These are phyloP conservation scores for Eustalomyia histrio DNA, from an alignment of 2,888 invertebrate genomes.

Conservation along the genomic window DNA sequence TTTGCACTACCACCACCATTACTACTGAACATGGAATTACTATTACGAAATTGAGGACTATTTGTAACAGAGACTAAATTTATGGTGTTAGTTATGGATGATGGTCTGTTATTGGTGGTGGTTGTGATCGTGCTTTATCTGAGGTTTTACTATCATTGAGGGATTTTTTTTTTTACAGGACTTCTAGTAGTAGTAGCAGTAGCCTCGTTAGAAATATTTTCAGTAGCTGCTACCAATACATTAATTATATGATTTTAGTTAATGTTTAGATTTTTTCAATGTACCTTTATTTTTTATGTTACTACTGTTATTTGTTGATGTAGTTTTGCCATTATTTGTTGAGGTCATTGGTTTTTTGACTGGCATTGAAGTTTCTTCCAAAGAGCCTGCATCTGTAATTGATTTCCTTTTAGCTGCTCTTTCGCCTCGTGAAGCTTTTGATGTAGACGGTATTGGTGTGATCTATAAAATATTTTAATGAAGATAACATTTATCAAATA, in stretches of 20 bases:
- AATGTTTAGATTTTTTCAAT: slow-evolving; percentile 56
- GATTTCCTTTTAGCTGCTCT: slow-evolving; percentile 73
- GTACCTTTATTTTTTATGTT: slow-evolving; percentile 62
- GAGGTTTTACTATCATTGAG: slow-evolving; percentile 50
- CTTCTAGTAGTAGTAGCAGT: slow-evolving; percentile 22
- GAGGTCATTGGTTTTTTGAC: slow-evolving; percentile 61
- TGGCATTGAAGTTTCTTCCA: slow-evolving; percentile 50
- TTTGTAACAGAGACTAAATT: slow-evolving; percentile 48
- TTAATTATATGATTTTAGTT: slow-evolving; percentile 49
- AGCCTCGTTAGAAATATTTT: slow-evolving; percentile 53
- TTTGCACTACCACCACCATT: slow-evolving; percentile 41
- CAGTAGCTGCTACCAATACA: slow-evolving; percentile 58
- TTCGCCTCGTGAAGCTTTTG: slow-evolving; percentile 70
- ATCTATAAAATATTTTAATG: slow-evolving; percentile 30
- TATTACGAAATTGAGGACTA: slow-evolving; percentile 20
- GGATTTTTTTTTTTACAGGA: slow-evolving; percentile 31
- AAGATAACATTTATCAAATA: background rate
- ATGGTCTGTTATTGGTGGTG: slow-evolving; percentile 40
- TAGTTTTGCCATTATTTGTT: slow-evolving; percentile 33
- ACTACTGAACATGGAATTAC: background rate
- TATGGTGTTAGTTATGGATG: slow-evolving; percentile 58
- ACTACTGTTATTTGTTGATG: background rate
- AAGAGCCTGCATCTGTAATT: slow-evolving; percentile 54
- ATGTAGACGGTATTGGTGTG: slow-evolving; percentile 63
- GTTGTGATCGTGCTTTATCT: slow-evolving; percentile 66